A percentile compares a stretch with the other conserved stretches of the same genome.
Evolutionary conservation across 1,140 invertebrate genomes (phyloP).

Genomic region (Linepithema humile): DNA sequence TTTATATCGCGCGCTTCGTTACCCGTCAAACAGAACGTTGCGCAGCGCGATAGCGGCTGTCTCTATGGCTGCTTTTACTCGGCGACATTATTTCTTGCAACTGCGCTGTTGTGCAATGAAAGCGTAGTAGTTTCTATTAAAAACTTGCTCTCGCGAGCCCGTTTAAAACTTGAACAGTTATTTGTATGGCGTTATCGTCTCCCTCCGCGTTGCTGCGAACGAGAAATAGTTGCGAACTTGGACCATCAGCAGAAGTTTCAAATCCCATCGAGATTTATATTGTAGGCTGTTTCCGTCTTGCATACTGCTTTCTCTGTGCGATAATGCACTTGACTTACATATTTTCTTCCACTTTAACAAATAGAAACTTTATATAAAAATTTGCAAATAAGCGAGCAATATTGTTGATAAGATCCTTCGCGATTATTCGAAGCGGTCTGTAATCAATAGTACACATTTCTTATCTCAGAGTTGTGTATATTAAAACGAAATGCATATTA

Average conservation of each 20-base stretch:
- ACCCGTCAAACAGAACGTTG: constrained; percentile 16
- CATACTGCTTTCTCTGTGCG: not conserved
- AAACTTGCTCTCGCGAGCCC: constrained; percentile 20
- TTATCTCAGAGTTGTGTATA: too few species aligned
- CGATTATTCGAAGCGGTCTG: not conserved
- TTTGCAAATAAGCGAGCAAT: not conserved
- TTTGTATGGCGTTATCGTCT: constrained; percentile 28
- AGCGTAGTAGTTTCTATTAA: constrained; percentile 32
- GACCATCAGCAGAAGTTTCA: constrained; percentile 15
- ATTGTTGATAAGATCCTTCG: not conserved
- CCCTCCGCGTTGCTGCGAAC: not conserved
- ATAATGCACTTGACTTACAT: not conserved
- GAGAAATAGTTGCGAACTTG: constrained; percentile 44
- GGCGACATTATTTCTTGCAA: constrained; percentile 20
- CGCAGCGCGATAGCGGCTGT: constrained; percentile 19
- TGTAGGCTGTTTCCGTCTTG: not conserved
- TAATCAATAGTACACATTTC: not conserved
- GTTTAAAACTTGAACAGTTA: constrained; percentile 44
- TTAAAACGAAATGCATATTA: too few species aligned
- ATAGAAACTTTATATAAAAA: not conserved
- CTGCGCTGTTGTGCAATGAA: not conserved
- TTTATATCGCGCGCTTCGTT: not conserved
- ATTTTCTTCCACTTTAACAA: not conserved
- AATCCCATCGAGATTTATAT: constrained; percentile 41
- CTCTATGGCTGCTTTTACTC: constrained; percentile 3